phyloP scores from a whole-genome alignment of 2,797 vertebrate species.

The Cirrhinus molitorella region DNA sequence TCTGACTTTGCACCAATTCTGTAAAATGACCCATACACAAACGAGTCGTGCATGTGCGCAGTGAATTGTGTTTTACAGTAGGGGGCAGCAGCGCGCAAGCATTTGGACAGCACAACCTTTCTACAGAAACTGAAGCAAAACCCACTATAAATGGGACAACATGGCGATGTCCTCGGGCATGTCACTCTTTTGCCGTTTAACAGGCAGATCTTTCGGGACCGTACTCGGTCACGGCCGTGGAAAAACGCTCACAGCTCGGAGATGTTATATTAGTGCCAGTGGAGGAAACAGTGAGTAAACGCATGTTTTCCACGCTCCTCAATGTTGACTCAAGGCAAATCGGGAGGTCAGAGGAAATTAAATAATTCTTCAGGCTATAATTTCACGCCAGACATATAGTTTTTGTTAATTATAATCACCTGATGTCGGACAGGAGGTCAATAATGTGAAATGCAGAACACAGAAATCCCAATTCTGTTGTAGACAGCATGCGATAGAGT shows the following conservation, averaged over 20 bases:
- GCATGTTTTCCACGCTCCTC: no score
- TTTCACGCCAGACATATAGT: neutral
- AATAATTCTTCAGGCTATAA: neutral
- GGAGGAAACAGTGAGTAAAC: slow-evolving; percentile 72
- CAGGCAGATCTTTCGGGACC: slow-evolving; percentile 57
- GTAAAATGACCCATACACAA: no score
- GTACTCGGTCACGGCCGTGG: slow-evolving; percentile 37
- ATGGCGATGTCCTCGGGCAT: slow-evolving; percentile 72
- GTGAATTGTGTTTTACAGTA: neutral
- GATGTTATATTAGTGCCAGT: slow-evolving; percentile 65
- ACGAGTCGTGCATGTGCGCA: neutral
- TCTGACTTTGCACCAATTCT: no score
- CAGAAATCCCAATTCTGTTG: neutral
- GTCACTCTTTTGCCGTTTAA: slow-evolving; percentile 61
- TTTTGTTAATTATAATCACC: neutral
- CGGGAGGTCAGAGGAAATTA: slow-evolving; percentile 59
- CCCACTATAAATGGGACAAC: slow-evolving; percentile 64
- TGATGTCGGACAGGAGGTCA: neutral
- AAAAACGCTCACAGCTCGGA: slow-evolving; percentile 51
- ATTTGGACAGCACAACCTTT: neutral
- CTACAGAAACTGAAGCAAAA: slow-evolving; percentile 21
- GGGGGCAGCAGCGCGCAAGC: slow-evolving; percentile 42
- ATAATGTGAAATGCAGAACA: neutral
- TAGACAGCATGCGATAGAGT: neutral
- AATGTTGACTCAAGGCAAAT: slow-evolving; percentile 1